Evolutionary conservation across 1,140 invertebrate genomes (phyloP), one percentile per base, ranked within the genome.

Genomic region (Coelopa frigida): DNA sequence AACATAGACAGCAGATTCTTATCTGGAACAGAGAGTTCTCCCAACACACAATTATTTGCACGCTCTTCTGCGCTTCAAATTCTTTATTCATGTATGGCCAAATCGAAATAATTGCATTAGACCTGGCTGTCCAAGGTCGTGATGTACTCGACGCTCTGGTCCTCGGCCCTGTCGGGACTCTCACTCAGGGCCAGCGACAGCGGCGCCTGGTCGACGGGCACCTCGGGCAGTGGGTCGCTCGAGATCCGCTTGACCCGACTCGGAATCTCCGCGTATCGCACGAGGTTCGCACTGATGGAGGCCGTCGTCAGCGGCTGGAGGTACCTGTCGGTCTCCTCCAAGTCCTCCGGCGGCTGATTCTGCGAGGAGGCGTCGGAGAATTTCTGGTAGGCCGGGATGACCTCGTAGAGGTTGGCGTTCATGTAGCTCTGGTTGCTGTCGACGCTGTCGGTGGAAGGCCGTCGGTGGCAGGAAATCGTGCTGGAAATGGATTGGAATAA

Each of bases 351-450:
- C 33, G 6, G 15, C 29, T 2, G 14, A 15, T 38, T 14, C 21
- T 22, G 17, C 4, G 5, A 4, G 26, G 2, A 5, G 22, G 31
- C 5, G 14, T 32, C 12, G 36, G 20, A 23, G 5, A 45, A 15
- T 15, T 39, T 22, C 37, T 53, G 38, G 49, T 61, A 59, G 4
- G 55, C 46, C 8, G 59, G 59, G 20, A 61, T 58, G 2, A 56
- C 46, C 26, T 61, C 59, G 23, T 61, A 61, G 3, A 61, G 20
- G 33, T 59, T 61, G 14, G 50, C 37, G 15, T 56, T 54, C 35
- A 59, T 59, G 37, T 61, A 61, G 27, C 57, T 61, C 26, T 54
- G 48, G 33, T 46, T 56, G 46, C 59, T 59, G 23, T 49, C 51
- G 8, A 50, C 14, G 20, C 59, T 61, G 0, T 52, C 46, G 12